Percentiles rank a stretch among this genome's conserved stretches.
Evolutionary conservation across 2,888 invertebrate species (phyloP).

Genomic region (Empis stercorea): DNA sequence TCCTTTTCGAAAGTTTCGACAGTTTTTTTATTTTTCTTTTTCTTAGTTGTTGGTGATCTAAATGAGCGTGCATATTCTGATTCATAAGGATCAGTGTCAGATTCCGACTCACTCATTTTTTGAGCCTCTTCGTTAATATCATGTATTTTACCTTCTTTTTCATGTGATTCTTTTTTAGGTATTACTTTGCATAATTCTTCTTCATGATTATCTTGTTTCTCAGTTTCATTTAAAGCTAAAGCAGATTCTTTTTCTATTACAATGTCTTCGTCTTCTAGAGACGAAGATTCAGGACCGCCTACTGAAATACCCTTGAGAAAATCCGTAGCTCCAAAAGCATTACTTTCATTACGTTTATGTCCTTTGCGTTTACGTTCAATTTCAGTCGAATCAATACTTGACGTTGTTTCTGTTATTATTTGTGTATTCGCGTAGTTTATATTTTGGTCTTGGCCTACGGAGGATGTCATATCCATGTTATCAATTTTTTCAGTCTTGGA

Average conservation of each 20-base stretch:
- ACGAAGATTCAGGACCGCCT: constrained; percentile 15
- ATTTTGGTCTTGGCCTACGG: constrained; percentile 20
- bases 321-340: constrained; percentile 19
- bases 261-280: constrained; percentile 29
- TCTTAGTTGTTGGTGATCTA: constrained; percentile 29
- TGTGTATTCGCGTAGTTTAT: constrained; percentile 13
- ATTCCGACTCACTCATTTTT: constrained; percentile 37
- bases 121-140: constrained; percentile 25
- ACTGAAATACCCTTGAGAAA: constrained; percentile 21
- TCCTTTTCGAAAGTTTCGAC: constrained; percentile 30
- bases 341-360: constrained; percentile 44
- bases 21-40: constrained; percentile 27
- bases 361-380: constrained; percentile 34
- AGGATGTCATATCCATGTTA: constrained; percentile 19
- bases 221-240: constrained; percentile 2
- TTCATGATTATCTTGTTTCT: constrained; percentile 21
- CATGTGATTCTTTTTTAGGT: not conserved
- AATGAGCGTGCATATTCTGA: constrained; percentile 38
- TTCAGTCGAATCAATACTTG: constrained; percentile 17
- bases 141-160: constrained; percentile 2
- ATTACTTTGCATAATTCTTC: not conserved
- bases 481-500: constrained; percentile 11
- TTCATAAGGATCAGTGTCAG: constrained; percentile 38
- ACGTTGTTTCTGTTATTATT: constrained; percentile 22
- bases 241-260: constrained; percentile 6